Conservation (phyloP, 2,888 invertebrate genomes). For the Sinohyriopsis cumingii region DNA sequence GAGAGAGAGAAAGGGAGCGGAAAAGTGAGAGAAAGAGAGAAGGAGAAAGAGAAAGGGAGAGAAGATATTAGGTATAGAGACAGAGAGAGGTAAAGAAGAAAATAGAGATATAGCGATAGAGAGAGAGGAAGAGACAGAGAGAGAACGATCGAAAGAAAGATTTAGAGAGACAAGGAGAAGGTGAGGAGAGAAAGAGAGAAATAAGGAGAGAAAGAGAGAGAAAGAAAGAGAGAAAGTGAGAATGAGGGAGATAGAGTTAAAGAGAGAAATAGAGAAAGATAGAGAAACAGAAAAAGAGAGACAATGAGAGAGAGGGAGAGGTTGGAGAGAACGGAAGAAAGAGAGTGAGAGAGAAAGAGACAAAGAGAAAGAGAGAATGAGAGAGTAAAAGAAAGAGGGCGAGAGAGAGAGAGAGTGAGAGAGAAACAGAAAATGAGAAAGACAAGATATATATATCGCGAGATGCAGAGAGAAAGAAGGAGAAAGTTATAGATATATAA, state of each 20-base stretch:
- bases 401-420: too few species aligned
- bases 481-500: neutral
- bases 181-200: neutral
- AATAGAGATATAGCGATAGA: too few species aligned
- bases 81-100: conserved; percentile 1
- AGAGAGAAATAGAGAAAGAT: too few species aligned
- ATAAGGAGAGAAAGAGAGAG: conserved; percentile 2
- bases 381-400: conserved; percentile 4
- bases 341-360: conserved; percentile 1
- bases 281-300: too few species aligned
- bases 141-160: conserved; percentile 11
- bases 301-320: too few species aligned
- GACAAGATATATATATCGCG: neutral
- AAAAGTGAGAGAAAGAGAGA: neutral
- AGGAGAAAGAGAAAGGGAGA: neutral
- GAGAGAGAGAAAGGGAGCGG: too few species aligned
- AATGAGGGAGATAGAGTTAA: too few species aligned
- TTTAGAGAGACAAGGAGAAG: conserved; percentile 2
- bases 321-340: conserved; percentile 1
- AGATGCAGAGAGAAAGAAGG: neutral
- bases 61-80: neutral
- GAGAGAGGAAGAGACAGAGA: neutral
- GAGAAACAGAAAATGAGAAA: conserved; percentile 5
- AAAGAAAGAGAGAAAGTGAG: too few species aligned
- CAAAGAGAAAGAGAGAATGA: conserved; percentile 4